Evolutionary conservation across 1,140 invertebrate species (phyloP), one percentile per base, ranked within the genome.

Genomic region (Acromyrmex heyeri): DNA sequence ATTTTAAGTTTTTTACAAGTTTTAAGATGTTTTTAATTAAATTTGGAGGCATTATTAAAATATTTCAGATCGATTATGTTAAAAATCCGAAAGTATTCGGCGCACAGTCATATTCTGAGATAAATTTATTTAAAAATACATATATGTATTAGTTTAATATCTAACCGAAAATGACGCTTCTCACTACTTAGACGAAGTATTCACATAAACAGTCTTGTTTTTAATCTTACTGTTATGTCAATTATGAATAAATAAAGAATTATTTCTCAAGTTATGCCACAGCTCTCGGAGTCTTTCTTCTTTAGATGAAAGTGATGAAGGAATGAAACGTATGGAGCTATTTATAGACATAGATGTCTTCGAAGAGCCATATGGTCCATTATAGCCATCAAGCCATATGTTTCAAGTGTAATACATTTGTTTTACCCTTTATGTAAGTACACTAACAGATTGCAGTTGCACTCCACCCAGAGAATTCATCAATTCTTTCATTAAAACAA

Each of bases 361-460:
- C 48, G 67, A 69, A 64, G 48, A 87, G 90, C 91, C 90, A 92
- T 92, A 87, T 92, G 91, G 90, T 65, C 65, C 79, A 85, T 89
- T 69, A 82, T 59, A 82, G 16, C 18, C 65, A 30, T 44, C 62
- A 69, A 89, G 75, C 79, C 90, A 89, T 91, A 67, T 92, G 87
- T 79, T 87, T 82, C 50, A 62, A 79, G 55, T 50, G 69, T 55
- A 61, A 73, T 38, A 73, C 6, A 75, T 83, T 61, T 75, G 27
- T 83, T 61, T 83, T 75, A 57, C 38, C 16, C n/a, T 83, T 83
- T 83, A 83, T 34, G 50, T 48, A 82, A 73, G 38, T 82, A 14
- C 18, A 48, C 12, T 10, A 55, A n/a, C 55, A 75, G n/a, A 61
- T 62, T 21, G 8, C 14, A 48, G n/a, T 69, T 24, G 21, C 12